Conservation (phyloP, 1,140 invertebrate species). For the Lepidurus couesii region DNA sequence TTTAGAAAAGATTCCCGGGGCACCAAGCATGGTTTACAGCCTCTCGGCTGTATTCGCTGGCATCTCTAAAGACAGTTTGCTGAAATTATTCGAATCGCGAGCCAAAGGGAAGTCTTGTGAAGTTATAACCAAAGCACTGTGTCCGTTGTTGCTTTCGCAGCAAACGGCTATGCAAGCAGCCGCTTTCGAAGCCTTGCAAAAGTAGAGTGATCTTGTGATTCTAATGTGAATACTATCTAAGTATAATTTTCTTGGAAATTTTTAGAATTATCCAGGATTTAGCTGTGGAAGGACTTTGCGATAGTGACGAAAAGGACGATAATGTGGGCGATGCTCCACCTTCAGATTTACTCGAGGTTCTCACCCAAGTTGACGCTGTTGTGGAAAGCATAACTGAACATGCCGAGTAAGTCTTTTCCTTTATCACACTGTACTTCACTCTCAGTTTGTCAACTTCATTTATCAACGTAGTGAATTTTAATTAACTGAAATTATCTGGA, state of each 20-base stretch:
- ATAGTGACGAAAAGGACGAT: not conserved
- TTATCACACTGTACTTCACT: no score
- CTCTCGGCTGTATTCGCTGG: not conserved
- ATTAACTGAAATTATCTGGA: no score
- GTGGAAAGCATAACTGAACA: not conserved
- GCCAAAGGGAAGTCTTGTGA: not conserved
- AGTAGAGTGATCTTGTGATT: not conserved
- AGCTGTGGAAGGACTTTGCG: not conserved
- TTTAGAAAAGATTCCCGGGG: not conserved
- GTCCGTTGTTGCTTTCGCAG: not conserved
- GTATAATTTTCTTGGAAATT: not conserved
- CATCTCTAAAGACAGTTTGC: not conserved
- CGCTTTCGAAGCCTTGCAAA: not conserved
- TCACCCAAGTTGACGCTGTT: not conserved
- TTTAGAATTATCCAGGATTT: not conserved
- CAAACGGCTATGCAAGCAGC: conserved; percentile 18
- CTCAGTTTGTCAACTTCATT: no score
- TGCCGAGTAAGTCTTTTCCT: not conserved
- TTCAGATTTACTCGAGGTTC: not conserved
- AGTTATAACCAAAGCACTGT: not conserved
- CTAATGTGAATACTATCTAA: not conserved
- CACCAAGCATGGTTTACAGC: not conserved
- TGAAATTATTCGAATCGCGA: not conserved
- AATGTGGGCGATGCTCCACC: not conserved
- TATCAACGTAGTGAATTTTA: no score